Conservation (phyloP, 2,113 vertebrate genomes). For the Himantopus leucocephalus region DNA sequence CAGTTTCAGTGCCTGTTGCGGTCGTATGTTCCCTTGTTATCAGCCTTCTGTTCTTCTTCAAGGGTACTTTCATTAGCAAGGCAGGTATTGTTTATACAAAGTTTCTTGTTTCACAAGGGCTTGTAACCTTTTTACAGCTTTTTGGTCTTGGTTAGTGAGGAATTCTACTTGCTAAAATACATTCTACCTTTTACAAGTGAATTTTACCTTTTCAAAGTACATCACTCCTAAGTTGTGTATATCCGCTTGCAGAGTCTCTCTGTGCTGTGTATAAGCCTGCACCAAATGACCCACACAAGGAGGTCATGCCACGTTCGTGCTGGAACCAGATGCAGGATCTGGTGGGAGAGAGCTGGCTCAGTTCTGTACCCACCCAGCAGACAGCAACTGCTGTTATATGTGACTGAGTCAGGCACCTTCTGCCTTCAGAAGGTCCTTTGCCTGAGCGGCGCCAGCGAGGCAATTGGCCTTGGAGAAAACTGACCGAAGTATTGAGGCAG, state of each 20-base stretch:
- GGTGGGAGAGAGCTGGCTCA: rapidly evolving
- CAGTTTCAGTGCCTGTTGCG: too few species aligned
- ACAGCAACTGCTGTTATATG: background rate
- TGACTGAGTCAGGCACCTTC: background rate
- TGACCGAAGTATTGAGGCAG: background rate
- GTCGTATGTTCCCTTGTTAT: too few species aligned
- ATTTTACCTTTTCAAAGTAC: too few species aligned
- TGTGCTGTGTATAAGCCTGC: background rate
- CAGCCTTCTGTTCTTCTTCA: too few species aligned
- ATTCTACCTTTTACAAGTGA: too few species aligned
- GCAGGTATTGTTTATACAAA: too few species aligned
- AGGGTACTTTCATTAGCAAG: too few species aligned
- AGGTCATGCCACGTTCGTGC: rapidly evolving
- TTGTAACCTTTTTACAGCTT: too few species aligned
- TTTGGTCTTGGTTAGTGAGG: too few species aligned
- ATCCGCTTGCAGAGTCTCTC: background rate
- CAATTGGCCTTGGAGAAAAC: background rate
- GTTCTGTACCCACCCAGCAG: background rate
- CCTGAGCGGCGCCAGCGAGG: background rate
- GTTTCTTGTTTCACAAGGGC: too few species aligned
- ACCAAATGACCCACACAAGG: background rate
- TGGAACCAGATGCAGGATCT: background rate
- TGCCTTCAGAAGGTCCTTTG: background rate
- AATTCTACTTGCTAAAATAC: too few species aligned
- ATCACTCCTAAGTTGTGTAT: background rate